Evolutionary conservation across 2,888 invertebrate genomes (phyloP).

Genomic region (Smittia sp.): DNA sequence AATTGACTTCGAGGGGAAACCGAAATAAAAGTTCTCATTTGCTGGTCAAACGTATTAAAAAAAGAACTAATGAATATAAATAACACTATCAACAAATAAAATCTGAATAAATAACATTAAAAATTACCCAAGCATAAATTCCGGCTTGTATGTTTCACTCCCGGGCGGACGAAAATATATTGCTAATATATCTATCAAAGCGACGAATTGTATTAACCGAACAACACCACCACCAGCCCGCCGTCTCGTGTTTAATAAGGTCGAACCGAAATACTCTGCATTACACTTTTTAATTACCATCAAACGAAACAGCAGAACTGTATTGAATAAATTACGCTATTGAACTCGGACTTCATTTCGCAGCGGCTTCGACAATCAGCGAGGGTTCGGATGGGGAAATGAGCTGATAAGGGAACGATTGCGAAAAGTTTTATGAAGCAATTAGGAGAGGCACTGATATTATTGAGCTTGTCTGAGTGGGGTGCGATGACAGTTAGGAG

Average conservation of each 20-base stretch:
- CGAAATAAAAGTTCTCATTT: conserved; percentile 13
- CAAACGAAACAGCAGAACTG: neutral
- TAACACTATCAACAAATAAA: conserved; percentile 41
- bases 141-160: neutral
- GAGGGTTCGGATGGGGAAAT: too few relatives aligned
- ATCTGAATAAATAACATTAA: conserved; percentile 42
- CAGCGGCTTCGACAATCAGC: too few relatives aligned
- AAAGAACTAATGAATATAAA: conserved; percentile 41
- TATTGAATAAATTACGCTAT: conserved; percentile 20
- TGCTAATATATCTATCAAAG: conserved; percentile 41
- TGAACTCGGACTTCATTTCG: neutral
- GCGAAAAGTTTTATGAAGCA: too few relatives aligned
- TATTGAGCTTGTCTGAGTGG: too few relatives aligned
- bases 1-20: neutral
- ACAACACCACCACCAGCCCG: neutral
- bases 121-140: conserved; percentile 41
- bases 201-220: conserved; percentile 32
- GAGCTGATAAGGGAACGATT: too few relatives aligned
- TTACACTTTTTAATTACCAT: conserved; percentile 22
- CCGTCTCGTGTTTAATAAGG: conserved; percentile 19
- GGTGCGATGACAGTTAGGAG: too few relatives aligned
- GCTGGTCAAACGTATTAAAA: conserved; percentile 14
- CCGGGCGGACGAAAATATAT: conserved; percentile 31
- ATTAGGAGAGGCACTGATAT: too few relatives aligned
- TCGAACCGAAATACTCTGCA: conserved; percentile 15